Evolutionary conservation across 2,113 vertebrate species (phyloP), one percentile per base, ranked within the genome.

Genomic region (Scomber colias): DNA sequence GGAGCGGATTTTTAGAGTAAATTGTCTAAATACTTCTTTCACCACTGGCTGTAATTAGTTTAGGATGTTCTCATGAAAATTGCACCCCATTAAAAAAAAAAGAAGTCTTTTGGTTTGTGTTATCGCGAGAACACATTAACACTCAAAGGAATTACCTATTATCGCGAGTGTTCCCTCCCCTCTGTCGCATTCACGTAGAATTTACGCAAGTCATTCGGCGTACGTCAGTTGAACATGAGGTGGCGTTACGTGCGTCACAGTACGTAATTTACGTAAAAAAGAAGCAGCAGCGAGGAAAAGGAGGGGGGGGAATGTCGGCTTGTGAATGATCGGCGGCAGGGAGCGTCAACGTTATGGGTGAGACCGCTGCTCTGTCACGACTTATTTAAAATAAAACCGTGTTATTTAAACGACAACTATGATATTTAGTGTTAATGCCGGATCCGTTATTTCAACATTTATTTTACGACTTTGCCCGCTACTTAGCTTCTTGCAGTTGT

Each of bases 311-410:
- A 94, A 94, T 94, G 95, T 94, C 92, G 90, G 92, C 87, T 90
- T 71, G 92, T 92, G 90, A 91, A 89, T 93, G 93, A 93, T 94
- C 86, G 85, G 92, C 92, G 90, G 94, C 90, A 85, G 89, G 90
- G 93, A 94, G 89, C 89, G 87, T 90, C 90, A 88, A 91, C 88
- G 92, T 79, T 84, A 96, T 96, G 95, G 95, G 95, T 96, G 83
- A 95, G 95, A 84, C 27, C 48, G 16, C 64, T 40, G 55, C 56
- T 19, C 12, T 21, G 50, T 61, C 27, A 48, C 40, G 10, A 49
- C 3, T 74, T 64, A n/a, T 17, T 44, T 27, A 16, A 12, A 78
- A 27, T 27, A 27, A 55, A 79, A 24, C 0, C 3, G 27, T 5
- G n/a, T 24, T 77, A 4, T 62, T 13, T 27, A 21, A 77, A 60